Percentiles rank a stretch among this genome's conserved stretches.
These are phyloP conservation scores for Trinorchestia longiramus DNA, from an alignment of 1,140 invertebrate species.

Conservation along the genomic window DNA sequence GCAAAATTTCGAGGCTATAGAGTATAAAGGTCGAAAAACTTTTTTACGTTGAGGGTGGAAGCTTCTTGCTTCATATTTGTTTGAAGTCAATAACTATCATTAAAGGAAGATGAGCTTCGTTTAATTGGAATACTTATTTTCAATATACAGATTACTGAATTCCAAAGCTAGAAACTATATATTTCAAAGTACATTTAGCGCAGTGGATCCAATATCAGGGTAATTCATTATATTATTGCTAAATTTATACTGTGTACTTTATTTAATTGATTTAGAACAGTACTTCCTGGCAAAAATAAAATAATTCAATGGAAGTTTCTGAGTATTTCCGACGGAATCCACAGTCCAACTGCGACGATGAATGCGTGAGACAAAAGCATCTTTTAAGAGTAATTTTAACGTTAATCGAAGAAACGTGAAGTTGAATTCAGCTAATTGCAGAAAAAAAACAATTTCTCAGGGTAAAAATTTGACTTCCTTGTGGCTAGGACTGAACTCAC, in stretches of 20 bases:
- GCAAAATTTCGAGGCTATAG: background rate
- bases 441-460: background rate
- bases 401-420: background rate
- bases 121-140: background rate
- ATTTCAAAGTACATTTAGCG: background rate
- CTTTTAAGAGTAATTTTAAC: background rate
- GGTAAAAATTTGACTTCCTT: background rate
- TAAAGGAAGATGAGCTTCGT: background rate
- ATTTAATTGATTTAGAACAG: background rate
- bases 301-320: background rate
- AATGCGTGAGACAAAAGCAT: background rate
- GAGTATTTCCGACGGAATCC: background rate
- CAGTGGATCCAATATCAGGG: background rate
- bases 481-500: background rate
- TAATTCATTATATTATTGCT: background rate
- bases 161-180: background rate
- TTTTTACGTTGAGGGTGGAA: background rate
- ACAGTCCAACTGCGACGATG: background rate
- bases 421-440: background rate
- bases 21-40: background rate
- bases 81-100: background rate
- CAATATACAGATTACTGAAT: background rate
- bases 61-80: background rate
- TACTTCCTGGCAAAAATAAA: background rate
- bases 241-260: background rate